Evolutionary conservation across 2,113 vertebrate species (phyloP).

Genomic region (Rynchops niger): DNA sequence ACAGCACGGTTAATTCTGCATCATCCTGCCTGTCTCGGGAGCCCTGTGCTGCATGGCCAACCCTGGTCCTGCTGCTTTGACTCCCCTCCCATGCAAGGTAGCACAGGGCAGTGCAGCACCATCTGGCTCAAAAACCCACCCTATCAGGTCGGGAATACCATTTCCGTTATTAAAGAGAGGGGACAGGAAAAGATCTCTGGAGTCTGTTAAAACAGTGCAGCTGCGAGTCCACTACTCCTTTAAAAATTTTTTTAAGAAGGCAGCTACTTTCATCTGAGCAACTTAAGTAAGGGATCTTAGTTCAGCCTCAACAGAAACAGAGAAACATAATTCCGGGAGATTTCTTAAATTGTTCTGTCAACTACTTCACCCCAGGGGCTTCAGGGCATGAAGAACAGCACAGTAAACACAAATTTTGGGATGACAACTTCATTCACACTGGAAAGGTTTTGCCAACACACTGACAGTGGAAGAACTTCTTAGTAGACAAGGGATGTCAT

Average conservation of each 20-base stretch:
- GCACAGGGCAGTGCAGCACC: neutral
- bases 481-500: neutral
- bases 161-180: neutral
- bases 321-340: neutral
- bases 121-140: neutral
- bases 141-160: neutral
- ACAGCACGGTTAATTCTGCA: neutral
- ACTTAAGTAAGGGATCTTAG: neutral
- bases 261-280: neutral
- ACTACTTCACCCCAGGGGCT: neutral
- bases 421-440: neutral
- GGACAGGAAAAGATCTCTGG: neutral
- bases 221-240: neutral
- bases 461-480: neutral
- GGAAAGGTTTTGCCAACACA: neutral
- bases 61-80: neutral
- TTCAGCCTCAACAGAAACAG: neutral
- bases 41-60: neutral
- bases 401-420: neutral
- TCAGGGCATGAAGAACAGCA: neutral
- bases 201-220: neutral
- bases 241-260: neutral
- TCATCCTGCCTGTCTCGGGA: neutral
- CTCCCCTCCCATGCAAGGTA: neutral
- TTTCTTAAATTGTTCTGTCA: neutral